phyloP scores from a whole-genome alignment of 1,140 invertebrate species.

The Melitaea cinxia region DNA sequence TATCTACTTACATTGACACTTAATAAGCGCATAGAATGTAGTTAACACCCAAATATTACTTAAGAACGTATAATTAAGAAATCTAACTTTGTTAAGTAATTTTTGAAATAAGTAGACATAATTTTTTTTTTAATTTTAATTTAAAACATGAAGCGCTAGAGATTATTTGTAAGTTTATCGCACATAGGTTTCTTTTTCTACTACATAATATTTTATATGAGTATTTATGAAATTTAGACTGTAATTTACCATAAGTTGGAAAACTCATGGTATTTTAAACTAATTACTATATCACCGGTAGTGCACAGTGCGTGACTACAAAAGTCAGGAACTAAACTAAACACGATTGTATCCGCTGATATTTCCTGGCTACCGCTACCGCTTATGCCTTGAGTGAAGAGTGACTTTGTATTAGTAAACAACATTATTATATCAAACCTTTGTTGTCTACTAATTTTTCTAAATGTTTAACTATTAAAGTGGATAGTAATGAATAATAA shows the following conservation, averaged over 20 bases:
- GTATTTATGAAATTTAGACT: neutral
- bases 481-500: too few relatives aligned
- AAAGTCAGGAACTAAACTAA: too few relatives aligned
- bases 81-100: too few relatives aligned
- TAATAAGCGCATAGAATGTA: constrained; percentile 24
- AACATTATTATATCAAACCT: neutral
- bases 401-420: neutral
- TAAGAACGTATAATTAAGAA: too few relatives aligned
- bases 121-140: too few relatives aligned
- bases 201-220: too few relatives aligned
- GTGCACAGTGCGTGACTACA: constrained; percentile 5
- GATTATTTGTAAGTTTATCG: too few relatives aligned
- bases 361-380: neutral
- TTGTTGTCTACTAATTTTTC: neutral
- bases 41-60: too few relatives aligned
- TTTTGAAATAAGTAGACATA: too few relatives aligned
- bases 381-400: neutral
- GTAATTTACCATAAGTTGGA: neutral
- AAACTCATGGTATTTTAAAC: neutral
- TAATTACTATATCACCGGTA: constrained; percentile 1
- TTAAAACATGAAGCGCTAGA: too few relatives aligned
- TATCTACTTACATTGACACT: constrained; percentile 48
- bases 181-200: too few relatives aligned
- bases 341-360: neutral
- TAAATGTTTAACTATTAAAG: neutral